Conservation (phyloP, 2,888 invertebrate species). For the Rhopalosiphum nymphaeae region DNA sequence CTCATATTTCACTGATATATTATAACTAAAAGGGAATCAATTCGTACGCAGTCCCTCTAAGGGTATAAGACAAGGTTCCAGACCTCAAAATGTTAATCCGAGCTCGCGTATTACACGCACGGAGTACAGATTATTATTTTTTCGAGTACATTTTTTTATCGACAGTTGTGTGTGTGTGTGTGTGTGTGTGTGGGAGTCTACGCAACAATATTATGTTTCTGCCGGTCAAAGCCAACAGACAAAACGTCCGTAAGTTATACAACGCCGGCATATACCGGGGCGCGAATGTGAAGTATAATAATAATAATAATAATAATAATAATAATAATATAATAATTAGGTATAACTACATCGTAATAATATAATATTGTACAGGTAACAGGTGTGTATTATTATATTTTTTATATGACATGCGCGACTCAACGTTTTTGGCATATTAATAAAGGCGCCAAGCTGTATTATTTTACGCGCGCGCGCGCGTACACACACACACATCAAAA, state of each 20-base stretch:
- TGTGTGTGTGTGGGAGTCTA: neutral
- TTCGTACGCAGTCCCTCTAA: neutral
- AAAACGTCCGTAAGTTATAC: neutral
- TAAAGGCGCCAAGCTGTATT: slow-evolving; percentile 5
- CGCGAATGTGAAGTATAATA: neutral
- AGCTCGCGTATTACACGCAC: neutral
- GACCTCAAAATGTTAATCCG: neutral
- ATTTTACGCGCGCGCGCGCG: neutral
- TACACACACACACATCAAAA: neutral
- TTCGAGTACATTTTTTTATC: neutral
- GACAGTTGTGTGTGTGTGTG: neutral
- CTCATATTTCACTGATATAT: neutral
- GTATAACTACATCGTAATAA: neutral
- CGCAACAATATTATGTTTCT: neutral
- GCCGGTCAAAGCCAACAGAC: neutral
- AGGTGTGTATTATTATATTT: slow-evolving; percentile 3
- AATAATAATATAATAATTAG: neutral
- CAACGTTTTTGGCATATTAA: slow-evolving; percentile 9
- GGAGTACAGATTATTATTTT: neutral
- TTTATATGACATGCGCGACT: slow-evolving; percentile 2
- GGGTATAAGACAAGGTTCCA: neutral
- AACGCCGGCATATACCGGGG: neutral
- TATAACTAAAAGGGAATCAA: neutral
- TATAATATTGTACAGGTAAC: neutral
- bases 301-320: neutral